These are phyloP conservation scores for Leptocoma aspasia DNA, from an alignment of 2,113 vertebrate genomes.

Conservation along the genomic window DNA sequence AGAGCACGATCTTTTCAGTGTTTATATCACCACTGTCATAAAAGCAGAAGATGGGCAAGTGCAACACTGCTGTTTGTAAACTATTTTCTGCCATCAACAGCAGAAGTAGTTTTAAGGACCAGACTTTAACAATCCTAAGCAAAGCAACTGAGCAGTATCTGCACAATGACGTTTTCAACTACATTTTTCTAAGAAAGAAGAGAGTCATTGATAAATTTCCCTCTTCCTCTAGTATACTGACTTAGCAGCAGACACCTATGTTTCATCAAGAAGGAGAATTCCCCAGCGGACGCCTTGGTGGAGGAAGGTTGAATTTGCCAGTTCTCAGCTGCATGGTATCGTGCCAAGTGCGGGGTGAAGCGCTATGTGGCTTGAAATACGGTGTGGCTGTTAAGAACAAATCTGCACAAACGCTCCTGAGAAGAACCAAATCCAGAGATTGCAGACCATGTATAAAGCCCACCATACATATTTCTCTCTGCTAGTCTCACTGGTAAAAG, in stretches of 20 bases:
- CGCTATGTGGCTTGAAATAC: slow-evolving; percentile 8
- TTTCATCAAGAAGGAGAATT: neutral
- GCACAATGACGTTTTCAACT: neutral
- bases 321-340: slow-evolving; percentile 19
- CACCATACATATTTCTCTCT: neutral
- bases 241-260: slow-evolving; percentile 11
- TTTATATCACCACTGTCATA: slow-evolving; percentile 22
- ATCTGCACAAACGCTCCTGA: neutral
- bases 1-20: neutral
- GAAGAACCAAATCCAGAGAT: neutral
- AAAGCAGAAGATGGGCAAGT: neutral
- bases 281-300: neutral
- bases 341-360: neutral
- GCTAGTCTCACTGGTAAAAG: neutral
- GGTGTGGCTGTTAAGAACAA: neutral
- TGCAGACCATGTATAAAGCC: neutral
- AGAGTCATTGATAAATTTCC: slow-evolving; percentile 31
- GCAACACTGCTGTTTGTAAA: slow-evolving; percentile 24
- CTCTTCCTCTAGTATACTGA: slow-evolving; percentile 4
- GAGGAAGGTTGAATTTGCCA: slow-evolving; percentile 10
- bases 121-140: neutral
- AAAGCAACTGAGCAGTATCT: neutral
- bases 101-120: neutral
- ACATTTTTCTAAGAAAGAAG: neutral
- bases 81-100: neutral